Conservation (phyloP, 2,113 vertebrate species). For the Conger conger region DNA sequence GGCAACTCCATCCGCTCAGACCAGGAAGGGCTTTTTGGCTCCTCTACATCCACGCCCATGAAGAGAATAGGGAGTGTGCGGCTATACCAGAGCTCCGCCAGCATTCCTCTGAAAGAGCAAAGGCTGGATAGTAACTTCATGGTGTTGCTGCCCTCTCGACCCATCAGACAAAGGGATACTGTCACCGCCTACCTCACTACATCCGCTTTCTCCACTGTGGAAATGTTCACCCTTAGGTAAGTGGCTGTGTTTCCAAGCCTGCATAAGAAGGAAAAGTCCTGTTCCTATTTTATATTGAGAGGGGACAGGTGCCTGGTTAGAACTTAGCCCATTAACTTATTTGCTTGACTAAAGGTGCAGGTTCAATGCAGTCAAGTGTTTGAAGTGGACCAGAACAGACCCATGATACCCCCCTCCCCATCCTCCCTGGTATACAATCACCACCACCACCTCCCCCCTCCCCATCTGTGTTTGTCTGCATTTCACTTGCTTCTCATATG, state of each 20-base stretch:
- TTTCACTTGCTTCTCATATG: no score
- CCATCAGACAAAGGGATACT: slow-evolving; percentile 82
- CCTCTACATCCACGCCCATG: slow-evolving; percentile 67
- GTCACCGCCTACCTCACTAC: slow-evolving; percentile 77
- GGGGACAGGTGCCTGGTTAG: neutral
- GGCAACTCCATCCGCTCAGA: slow-evolving; percentile 78
- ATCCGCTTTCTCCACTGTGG: slow-evolving; percentile 78
- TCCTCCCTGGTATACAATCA: no score
- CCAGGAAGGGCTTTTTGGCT: slow-evolving; percentile 74
- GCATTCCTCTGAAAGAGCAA: slow-evolving; percentile 74
- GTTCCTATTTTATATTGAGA: neutral
- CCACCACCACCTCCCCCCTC: no score
- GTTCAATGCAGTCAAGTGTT: no score
- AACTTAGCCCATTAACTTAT: neutral
- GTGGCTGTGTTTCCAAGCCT: neutral
- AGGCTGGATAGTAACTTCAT: slow-evolving; percentile 80
- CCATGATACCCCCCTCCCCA: no score
- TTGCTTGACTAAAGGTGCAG: neutral
- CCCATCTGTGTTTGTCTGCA: no score
- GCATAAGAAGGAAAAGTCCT: neutral
- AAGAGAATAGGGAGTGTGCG: slow-evolving; percentile 78
- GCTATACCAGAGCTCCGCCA: slow-evolving; percentile 71
- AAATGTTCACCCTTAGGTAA: slow-evolving; percentile 91
- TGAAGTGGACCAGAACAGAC: no score
- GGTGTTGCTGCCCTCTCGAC: slow-evolving; percentile 81